Base-by-base conservation (phyloP, 2,888 invertebrate species). In the Harmothoe impar region DNA sequence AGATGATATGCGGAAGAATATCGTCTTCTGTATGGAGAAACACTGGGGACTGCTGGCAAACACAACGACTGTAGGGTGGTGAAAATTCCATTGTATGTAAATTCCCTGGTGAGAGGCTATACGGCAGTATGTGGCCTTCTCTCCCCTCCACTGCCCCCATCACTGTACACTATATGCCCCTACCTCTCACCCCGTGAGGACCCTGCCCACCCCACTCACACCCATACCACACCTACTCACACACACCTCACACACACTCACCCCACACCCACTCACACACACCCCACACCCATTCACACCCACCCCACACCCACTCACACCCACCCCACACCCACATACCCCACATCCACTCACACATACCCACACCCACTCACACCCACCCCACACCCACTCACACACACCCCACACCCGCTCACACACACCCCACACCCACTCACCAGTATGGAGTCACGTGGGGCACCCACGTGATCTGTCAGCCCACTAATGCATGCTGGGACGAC, bases 401-500 rank as follows among this genome's bases (percentile, higher is more conserved):
- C 54, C 54, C 54, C 12, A 52, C 54, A 15, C 54, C 54, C 17
- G 54, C 54, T 17, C 17, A 17, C 54, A 10, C 54, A 15, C 54
- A 10, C 17, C 54, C 10, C 17, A 52, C 54, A 52, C 54, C n/a
- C 54, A 52, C 54, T 15, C 10, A 52, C 10, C n/a, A n/a, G n/a
- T n/a, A n/a, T n/a, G n/a, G n/a, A 20, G 62, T 62, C 62, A 62
- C 62, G 62, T 62, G 62, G 15, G 12, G 1, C 7, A 5, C 72
- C 72, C 72, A 72, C 29, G 72, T 72, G 72, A 72, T 29, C 72
- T 29, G 72, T 72, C 72, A 72, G 29, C 17, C 17, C 5, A 23
- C 72, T 29, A 29, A 25, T 72, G 72, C 72, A 72, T 72, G 72
- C 72, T 29, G 72, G 72, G 72, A 29, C 25, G 72, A 29, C 29